Conservation (phyloP, 2,888 invertebrate species). For the Dyspetes luteomarginatus region DNA sequence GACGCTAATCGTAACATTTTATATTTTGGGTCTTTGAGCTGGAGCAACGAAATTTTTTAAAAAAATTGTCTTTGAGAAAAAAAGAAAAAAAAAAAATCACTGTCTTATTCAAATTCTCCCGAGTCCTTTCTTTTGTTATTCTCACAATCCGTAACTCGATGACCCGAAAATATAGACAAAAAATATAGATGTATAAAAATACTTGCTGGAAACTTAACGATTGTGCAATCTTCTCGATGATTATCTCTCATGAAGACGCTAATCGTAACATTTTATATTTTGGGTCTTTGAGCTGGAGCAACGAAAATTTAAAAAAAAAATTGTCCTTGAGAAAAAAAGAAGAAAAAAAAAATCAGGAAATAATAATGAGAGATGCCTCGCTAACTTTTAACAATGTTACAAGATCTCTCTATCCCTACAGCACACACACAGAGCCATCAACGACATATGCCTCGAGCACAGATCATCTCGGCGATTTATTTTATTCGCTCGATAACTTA, state of each 20-base stretch:
- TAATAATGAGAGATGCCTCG: slow-evolving; percentile 54
- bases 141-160: slow-evolving; percentile 38
- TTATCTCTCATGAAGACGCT: slow-evolving; percentile 1
- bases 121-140: slow-evolving; percentile 2
- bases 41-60: slow-evolving; percentile 11
- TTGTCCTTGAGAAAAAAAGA: slow-evolving; percentile 48
- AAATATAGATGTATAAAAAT: background rate
- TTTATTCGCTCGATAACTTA: slow-evolving; percentile 78
- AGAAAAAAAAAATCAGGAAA: slow-evolving; percentile 54
- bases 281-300: slow-evolving; percentile 51
- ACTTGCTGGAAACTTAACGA: slow-evolving; percentile 8
- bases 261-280: slow-evolving; percentile 50
- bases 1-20: slow-evolving; percentile 33
- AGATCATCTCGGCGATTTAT: slow-evolving; percentile 77
- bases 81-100: slow-evolving; percentile 56
- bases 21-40: slow-evolving; percentile 58
- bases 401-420: slow-evolving; percentile 83
- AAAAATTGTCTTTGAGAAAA: slow-evolving; percentile 32
- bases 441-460: slow-evolving; percentile 79
- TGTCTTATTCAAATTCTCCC: background rate
- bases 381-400: slow-evolving; percentile 75
- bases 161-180: slow-evolving; percentile 42
- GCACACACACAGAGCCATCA: slow-evolving; percentile 80
- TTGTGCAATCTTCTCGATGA: slow-evolving; percentile 1
- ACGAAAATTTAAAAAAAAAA: slow-evolving; percentile 1